phyloP scores from a whole-genome alignment of 2,888 invertebrate genomes.

The Heliconius hortense region DNA sequence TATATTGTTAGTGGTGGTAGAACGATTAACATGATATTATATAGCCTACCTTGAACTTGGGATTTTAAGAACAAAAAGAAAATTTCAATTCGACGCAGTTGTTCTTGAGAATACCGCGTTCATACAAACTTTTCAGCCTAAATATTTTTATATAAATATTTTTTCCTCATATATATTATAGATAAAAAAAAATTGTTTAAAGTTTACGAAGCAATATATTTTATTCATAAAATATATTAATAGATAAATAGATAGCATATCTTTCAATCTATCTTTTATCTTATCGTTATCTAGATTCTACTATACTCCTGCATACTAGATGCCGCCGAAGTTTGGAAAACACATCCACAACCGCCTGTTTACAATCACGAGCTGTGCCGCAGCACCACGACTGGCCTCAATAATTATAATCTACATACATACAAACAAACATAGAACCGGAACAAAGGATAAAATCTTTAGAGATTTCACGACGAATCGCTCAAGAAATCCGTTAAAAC shows the following conservation, averaged over 20 bases:
- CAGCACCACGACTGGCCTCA: too few relatives aligned
- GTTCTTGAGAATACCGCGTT: too few relatives aligned
- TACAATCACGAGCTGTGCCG: too few relatives aligned
- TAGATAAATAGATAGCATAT: neutral
- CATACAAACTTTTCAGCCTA: too few relatives aligned
- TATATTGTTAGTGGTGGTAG: too few relatives aligned
- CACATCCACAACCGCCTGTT: too few relatives aligned
- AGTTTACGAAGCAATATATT: neutral
- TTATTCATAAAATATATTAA: neutral
- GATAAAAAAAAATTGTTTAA: neutral
- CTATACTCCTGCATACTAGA: neutral
- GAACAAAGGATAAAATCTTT: constrained; percentile 9
- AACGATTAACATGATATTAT: too few relatives aligned
- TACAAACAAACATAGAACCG: constrained; percentile 2
- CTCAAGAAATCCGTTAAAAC: constrained; percentile 27
- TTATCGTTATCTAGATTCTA: neutral
- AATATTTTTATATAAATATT: too few relatives aligned
- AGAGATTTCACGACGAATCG: constrained; percentile 23
- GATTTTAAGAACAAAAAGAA: too few relatives aligned
- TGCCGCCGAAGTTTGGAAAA: too few relatives aligned
- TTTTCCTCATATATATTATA: neutral
- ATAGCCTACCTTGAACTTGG: too few relatives aligned
- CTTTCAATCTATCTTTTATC: neutral
- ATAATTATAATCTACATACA: constrained; percentile 7
- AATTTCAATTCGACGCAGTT: too few relatives aligned